A percentile compares a stretch with the other conserved stretches of the same genome.
These are phyloP conservation scores for Paedocypris sp. DNA, from an alignment of 2,113 vertebrate species.

Conservation along the genomic window DNA sequence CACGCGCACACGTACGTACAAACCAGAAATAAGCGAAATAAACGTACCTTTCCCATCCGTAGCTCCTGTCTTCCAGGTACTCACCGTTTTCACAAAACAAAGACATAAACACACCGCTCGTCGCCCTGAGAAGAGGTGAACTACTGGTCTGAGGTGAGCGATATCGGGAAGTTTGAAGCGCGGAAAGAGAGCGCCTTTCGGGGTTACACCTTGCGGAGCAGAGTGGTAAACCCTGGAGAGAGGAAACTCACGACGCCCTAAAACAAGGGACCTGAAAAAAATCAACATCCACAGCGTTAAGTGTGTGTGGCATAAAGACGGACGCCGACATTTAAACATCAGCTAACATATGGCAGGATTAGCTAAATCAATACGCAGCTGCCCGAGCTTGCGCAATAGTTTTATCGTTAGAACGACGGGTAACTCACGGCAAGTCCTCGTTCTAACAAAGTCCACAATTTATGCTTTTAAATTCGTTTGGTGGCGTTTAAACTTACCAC, in stretches of 20 bases:
- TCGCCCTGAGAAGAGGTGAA: slow-evolving; percentile 90
- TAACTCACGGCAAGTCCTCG: too few species aligned
- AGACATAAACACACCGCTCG: slow-evolving; percentile 99
- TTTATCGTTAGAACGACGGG: neutral
- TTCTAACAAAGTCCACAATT: neutral
- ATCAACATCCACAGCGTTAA: neutral
- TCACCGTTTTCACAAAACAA: slow-evolving; percentile 98
- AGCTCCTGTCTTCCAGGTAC: slow-evolving; percentile 42
- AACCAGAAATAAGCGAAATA: neutral
- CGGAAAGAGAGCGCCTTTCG: neutral
- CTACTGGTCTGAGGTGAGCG: slow-evolving; percentile 17
- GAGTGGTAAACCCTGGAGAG: slow-evolving; percentile 12
- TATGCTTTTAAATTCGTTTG: neutral
- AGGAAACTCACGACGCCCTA: slow-evolving; percentile 19
- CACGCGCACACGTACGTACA: neutral
- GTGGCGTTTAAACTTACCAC: slow-evolving; percentile 13
- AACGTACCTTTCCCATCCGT: slow-evolving; percentile 41
- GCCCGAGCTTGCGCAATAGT: neutral
- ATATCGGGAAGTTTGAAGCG: neutral
- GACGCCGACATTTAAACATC: too few species aligned
- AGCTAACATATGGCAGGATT: slow-evolving; percentile 28
- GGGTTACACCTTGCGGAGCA: slow-evolving; percentile 8
- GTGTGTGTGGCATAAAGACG: too few species aligned
- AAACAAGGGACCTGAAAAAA: slow-evolving; percentile 16
- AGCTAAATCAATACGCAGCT: neutral